phyloP scores from a whole-genome alignment of 1,140 invertebrate species.

The Calosoma granatense region DNA sequence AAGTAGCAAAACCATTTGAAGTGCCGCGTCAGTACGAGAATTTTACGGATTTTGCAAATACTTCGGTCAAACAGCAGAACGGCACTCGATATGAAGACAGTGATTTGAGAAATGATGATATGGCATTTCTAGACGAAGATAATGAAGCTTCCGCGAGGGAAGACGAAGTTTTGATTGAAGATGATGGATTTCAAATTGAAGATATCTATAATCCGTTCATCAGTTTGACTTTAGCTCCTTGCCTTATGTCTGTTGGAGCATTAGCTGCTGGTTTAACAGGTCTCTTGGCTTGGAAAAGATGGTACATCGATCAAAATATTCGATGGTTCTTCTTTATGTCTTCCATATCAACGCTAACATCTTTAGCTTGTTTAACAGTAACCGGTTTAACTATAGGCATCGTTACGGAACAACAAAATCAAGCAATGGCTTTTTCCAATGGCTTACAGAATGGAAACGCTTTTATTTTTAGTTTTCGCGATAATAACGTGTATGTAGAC shows the following conservation, averaged over 20 bases:
- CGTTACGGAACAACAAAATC: slow-evolving; percentile 3
- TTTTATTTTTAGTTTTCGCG: background rate
- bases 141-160: background rate
- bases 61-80: background rate
- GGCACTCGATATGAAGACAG: background rate
- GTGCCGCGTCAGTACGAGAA: slow-evolving; percentile 12
- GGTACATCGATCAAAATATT: slow-evolving; percentile 57
- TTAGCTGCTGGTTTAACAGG: slow-evolving; percentile 42
- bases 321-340: slow-evolving; percentile 46
- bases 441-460: slow-evolving; percentile 1
- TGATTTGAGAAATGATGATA: slow-evolving; percentile 1
- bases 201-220: background rate
- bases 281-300: slow-evolving; percentile 47
- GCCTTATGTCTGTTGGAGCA: slow-evolving; percentile 39
- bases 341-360: slow-evolving; percentile 36
- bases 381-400: background rate
- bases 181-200: background rate
- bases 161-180: background rate
- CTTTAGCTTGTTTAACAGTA: slow-evolving; percentile 25
- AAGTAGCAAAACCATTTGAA: slow-evolving; percentile 15
- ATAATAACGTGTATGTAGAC: slow-evolving; percentile 1
- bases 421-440: background rate
- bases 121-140: slow-evolving; percentile 3
- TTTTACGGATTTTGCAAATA: slow-evolving; percentile 17
- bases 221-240: slow-evolving; percentile 31